phyloP scores from a whole-genome alignment of 2,888 invertebrate species.

The Drosophila mercatorum region DNA sequence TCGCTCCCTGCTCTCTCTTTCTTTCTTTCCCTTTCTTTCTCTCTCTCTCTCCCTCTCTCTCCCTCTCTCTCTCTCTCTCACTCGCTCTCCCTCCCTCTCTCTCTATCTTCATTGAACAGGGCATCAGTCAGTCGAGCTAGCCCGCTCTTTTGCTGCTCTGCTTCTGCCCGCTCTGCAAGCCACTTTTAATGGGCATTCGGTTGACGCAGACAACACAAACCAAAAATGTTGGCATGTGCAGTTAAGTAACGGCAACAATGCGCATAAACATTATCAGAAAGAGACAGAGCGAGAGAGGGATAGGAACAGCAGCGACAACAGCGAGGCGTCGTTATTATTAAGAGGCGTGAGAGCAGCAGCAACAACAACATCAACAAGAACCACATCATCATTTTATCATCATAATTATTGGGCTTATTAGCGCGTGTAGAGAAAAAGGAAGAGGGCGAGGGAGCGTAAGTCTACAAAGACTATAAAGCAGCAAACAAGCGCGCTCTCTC shows the following conservation, averaged over 20 bases:
- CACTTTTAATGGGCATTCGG: constrained; percentile 61
- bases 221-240: constrained; percentile 75
- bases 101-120: constrained; percentile 5
- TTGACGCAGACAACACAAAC: constrained; percentile 22
- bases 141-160: not conserved
- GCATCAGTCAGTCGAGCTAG: constrained; percentile 18
- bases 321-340: constrained; percentile 62
- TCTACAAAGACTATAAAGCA: constrained; percentile 1
- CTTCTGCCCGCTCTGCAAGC: constrained; percentile 17
- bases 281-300: not conserved
- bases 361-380: constrained; percentile 31
- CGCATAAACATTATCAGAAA: constrained; percentile 53
- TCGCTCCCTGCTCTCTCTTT: not conserved
- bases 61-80: not conserved
- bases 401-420: constrained; percentile 74
- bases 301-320: constrained; percentile 5
- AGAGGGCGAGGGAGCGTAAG: not conserved
- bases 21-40: no score
- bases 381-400: constrained; percentile 74
- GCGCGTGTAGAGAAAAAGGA: constrained; percentile 40
- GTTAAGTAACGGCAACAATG: constrained; percentile 72
- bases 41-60: no score
- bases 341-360: constrained; percentile 41
- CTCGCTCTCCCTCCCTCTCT: not conserved
- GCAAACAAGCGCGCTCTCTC: not conserved